Evolutionary conservation across 2,888 invertebrate species (phyloP), one percentile per base, ranked within the genome.

Genomic region (Parnassius mnemosyne): DNA sequence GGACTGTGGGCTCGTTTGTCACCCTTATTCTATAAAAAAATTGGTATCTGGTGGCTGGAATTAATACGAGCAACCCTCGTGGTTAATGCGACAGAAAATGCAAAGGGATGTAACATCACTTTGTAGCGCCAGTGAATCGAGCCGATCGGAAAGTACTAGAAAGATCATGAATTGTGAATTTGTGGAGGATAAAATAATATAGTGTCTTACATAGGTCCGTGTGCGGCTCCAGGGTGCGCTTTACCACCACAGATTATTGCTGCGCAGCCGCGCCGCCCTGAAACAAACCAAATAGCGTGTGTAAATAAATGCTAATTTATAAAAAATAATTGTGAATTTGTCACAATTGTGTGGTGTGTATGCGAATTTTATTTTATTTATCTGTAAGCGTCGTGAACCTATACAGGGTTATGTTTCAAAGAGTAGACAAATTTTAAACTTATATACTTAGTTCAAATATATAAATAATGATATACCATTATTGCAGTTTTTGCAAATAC

Each of bases 221-320:
- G 78, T 77, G 77, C 77, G 89, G 84, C 88, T 88, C 89, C 89
- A 89, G 87, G 81, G 77, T 88, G 86, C 77, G 85, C 81, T 79
- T 71, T 81, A 79, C 79, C 78, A 75, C 80, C 75, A 73, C 76
- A 74, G 75, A 70, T 71, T 78, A 79, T 70, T 55, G 67, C 76
- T 80, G 78, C 83, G 83, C 84, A 77, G 83, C 82, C 85, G 81
- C 81, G 78, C 85, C 85, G 82, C 84, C 84, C 89, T 89, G 80
- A 0, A 86, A 87, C 82, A 81, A 86, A 34, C 44, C 56, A 11
- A 63, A 63, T 52, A 67, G 34, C 54, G 10, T 34, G 34, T 20
- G 7, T 34, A 11, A 54, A 46, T n/a, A n/a, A 46, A 46, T 3
- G 12, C 10, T 10, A 44, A 5, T 11, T 12, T 44, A 10, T 3